These are phyloP conservation scores for Coracias cyanogaster DNA, from an alignment of 2,797 vertebrate genomes.

Conservation along the genomic window DNA sequence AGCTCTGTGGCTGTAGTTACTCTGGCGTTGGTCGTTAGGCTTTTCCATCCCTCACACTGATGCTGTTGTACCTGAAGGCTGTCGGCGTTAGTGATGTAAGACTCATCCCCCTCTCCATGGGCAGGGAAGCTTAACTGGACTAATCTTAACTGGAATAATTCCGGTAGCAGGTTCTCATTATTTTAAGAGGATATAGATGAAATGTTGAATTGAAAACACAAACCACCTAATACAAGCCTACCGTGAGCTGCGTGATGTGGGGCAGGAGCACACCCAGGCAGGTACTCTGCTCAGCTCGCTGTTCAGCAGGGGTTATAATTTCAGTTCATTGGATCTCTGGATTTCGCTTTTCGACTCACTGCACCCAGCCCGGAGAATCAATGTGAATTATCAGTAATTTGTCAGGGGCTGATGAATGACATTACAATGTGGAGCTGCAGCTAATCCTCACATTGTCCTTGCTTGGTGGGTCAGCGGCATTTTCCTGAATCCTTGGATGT, in stretches of 20 bases:
- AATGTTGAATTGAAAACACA: not conserved
- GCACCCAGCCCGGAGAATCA: slow-evolving; percentile 6
- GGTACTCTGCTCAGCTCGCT: not conserved
- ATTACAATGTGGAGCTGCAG: not conserved
- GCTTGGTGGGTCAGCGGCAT: not conserved
- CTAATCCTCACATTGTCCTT: slow-evolving; percentile 13
- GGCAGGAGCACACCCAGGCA: not conserved
- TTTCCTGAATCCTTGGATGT: not conserved
- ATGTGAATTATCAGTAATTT: slow-evolving; percentile 56
- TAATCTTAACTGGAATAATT: not conserved
- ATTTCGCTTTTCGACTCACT: slow-evolving; percentile 6
- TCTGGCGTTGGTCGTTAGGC: accelerated
- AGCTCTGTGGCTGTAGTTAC: too few relatives aligned
- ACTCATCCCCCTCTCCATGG: not conserved
- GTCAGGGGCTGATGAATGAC: slow-evolving; percentile 38
- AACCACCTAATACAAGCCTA: not conserved
- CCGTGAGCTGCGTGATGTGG: accelerated
- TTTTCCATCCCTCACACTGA: accelerated
- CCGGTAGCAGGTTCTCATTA: not conserved
- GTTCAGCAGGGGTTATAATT: not conserved
- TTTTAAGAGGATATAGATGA: not conserved
- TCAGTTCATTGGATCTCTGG: not conserved
- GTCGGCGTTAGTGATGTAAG: accelerated
- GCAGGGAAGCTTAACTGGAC: too few relatives aligned
- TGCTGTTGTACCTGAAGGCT: not conserved